Base-by-base conservation (phyloP, 92 coral and sea anemone genomes). In the Zoanthus gigantus region DNA sequence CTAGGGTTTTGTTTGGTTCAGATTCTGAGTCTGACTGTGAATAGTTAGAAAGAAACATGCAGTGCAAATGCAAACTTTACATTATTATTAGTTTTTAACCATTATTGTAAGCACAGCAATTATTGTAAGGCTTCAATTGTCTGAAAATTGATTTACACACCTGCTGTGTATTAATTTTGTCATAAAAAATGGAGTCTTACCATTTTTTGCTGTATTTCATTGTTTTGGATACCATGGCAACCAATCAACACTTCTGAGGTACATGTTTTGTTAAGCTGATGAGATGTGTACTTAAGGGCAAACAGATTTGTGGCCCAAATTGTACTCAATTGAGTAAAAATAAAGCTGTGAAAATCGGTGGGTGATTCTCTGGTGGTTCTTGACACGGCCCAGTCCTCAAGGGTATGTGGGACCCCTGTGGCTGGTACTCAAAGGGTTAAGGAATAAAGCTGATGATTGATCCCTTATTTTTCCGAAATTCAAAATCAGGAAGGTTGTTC, bases 161-260 rank as follows among this genome's bases (percentile, higher is more conserved):
- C 68, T 61, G 68, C 68, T 61, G 68, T 15, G 68, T 61, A 61
- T 61, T 61, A 61, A 5, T 61, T 61, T 61, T 61, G 68, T 61
- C 18, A 15, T 61, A 61, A 18, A 61, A 61, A 61, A 61, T 15
- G 2, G 28, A 61, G n/a, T 15, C 11, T 61, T 61, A 61, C 68
- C 68, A 0, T 61, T 61, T 61, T 61, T 15, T 61, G 18, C 68
- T 11, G 68, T 61, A 18, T 5, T 61, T 15, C 18, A 61, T 61
- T 61, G 68, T 61, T 61, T 61, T 61, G 68, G 68, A 5, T 61
- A 61, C 68, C 68, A 61, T 61, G 29, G 17, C 16, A 15, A 11
- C 68, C 28, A 61, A 61, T 61, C 11, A 61, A 15, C 68, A 61
- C 18, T 61, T 61, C 28, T 61, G 18, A 15, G 28, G 28, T 61